Evolutionary conservation across 2,113 vertebrate species (phyloP).

Genomic region (Notothenia rossii): DNA sequence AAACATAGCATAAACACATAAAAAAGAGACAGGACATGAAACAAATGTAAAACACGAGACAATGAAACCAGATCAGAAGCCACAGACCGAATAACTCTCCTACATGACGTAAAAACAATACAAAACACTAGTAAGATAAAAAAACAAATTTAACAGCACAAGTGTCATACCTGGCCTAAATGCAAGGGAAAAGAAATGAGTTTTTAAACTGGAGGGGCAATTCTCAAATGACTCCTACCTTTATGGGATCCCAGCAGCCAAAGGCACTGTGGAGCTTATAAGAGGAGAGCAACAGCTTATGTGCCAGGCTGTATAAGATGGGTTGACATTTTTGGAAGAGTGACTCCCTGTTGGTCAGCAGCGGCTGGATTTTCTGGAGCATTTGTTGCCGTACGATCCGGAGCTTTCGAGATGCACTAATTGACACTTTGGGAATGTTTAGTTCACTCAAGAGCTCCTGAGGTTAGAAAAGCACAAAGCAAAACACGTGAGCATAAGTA

Average conservation of each 20-base stretch:
- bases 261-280: conserved; percentile 91
- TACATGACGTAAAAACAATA: too few species aligned
- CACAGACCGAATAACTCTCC: too few species aligned
- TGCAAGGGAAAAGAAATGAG: too few species aligned
- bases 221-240: conserved; percentile 79
- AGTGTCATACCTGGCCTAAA: too few species aligned
- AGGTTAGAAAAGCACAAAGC: conserved; percentile 41
- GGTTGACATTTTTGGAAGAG: conserved; percentile 92
- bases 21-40: too few species aligned
- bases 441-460: conserved; percentile 89
- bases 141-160: too few species aligned
- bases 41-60: too few species aligned
- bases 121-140: too few species aligned
- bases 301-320: conserved; percentile 82
- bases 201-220: too few species aligned
- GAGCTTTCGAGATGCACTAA: conserved; percentile 82
- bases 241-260: conserved; percentile 91
- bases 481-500: not conserved
- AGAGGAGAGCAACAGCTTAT: conserved; percentile 86
- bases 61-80: too few species aligned
- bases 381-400: conserved; percentile 82
- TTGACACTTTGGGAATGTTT: conserved; percentile 81
- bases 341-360: conserved; percentile 89
- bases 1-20: too few species aligned
- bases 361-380: conserved; percentile 82